Evolutionary conservation across 2,113 vertebrate species (phyloP), one percentile per base, ranked within the genome.

Genomic region (Lota lota): DNA sequence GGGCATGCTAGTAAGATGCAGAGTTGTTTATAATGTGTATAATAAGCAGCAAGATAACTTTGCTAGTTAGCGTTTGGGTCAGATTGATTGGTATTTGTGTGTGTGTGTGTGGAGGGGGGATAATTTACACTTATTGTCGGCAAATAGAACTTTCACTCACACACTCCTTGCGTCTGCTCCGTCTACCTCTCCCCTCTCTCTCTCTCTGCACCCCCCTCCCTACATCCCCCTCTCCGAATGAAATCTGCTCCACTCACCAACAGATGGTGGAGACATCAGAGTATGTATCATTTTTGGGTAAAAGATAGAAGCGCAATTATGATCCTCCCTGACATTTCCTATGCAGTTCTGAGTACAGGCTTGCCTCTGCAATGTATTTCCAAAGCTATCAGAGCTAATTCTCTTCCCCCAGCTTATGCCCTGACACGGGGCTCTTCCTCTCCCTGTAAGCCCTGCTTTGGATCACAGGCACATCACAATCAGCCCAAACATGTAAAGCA

Each of bases 271-370:
- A 66, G 20, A 68, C 66, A 79, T 85, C 74, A 77, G 19, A 51
- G 58, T 64, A 64, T 78, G 66, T 63, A 8, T 17, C 61, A 2
- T 22, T 63, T 33, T n/a, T 15, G 1, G 64, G 72, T 28, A 72
- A 78, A 74, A 10, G 53, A 78, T 59, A 80, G 63, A 79, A 80
- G 68, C 60, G 59, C 81, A 88, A 85, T 86, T 57, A 89, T 83
- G 79, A 82, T 87, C 78, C 58, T 87, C 78, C 58, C 67, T 86
- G 85, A 87, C 83, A 85, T 87, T 88, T 86, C 78, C 82, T 67
- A 67, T 83, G 83, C 73, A 64, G 80, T 79, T 71, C 74, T 14
- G 75, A 69, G 79, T 79, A 79, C 74, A 73, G 0, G 74, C 77
- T 76, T 58, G 69, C 79, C 12, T 76, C 74, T 59, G 70, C 79